A percentile compares a stretch with the other conserved stretches of the same genome.
phyloP scores from a whole-genome alignment of 2,113 vertebrate genomes.

The Polyodon spathula region DNA sequence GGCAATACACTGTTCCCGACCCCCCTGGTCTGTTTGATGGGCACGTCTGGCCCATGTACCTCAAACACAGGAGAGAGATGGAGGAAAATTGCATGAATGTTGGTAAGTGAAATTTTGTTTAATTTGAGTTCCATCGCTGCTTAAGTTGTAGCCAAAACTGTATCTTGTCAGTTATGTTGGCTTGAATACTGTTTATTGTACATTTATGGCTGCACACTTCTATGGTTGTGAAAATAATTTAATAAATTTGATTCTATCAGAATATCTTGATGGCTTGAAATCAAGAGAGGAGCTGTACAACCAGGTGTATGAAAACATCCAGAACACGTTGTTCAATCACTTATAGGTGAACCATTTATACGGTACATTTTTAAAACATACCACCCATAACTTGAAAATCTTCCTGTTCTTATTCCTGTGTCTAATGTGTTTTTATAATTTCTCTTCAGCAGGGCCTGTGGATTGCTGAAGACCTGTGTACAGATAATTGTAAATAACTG shows the following conservation, averaged over 20 bases:
- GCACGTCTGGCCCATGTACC: conserved; percentile 74
- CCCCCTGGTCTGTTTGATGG: conserved; percentile 67
- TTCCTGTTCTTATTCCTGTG: conserved; percentile 3
- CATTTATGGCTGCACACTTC: not conserved
- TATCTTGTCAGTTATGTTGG: not conserved
- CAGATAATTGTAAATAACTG: conserved; percentile 55
- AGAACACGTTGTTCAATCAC: conserved; percentile 63
- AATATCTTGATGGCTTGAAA: conserved; percentile 56
- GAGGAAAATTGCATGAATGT: conserved; percentile 42
- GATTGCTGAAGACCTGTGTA: conserved; percentile 36
- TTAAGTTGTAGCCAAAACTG: not conserved
- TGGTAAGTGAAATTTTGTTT: conserved; percentile 31
- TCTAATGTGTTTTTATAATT: conserved; percentile 5
- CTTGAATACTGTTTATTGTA: no score
- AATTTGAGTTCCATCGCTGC: no score
- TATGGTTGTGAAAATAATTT: not conserved
- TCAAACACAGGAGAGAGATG: conserved; percentile 60
- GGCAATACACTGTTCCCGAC: conserved; percentile 65
- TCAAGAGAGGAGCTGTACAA: conserved; percentile 59
- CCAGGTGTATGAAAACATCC: conserved; percentile 57
- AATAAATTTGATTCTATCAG: conserved; percentile 36
- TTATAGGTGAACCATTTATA: conserved; percentile 54
- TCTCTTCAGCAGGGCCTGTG: conserved; percentile 37
- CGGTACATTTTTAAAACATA: not conserved
- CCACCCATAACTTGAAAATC: not conserved